Evolutionary conservation across 1,140 invertebrate species (phyloP).

Genomic region (Protaetia brevitarsis): DNA sequence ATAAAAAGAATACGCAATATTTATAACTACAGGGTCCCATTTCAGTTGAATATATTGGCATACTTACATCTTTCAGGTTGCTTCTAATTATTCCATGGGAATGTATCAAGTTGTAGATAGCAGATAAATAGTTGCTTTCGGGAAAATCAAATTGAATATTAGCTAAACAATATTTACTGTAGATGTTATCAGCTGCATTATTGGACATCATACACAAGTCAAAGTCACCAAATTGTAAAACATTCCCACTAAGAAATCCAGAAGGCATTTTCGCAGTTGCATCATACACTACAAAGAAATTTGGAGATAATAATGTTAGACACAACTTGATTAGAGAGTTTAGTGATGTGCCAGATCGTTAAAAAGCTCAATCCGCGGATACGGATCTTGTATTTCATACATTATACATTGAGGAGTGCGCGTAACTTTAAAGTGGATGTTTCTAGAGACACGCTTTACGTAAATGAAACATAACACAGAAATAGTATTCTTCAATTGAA

Average conservation of each 20-base stretch:
- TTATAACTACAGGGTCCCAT: no score
- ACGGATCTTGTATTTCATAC: no score
- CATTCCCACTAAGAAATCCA: conserved; percentile 60
- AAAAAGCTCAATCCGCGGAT: no score
- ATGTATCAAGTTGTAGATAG: conserved; percentile 55
- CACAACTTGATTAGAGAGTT: no score
- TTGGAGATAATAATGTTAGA: no score
- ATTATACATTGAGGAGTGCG: no score
- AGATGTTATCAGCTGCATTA: conserved; percentile 42
- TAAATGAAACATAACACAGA: no score
- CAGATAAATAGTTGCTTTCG: conserved; percentile 45
- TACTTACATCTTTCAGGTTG: conserved; percentile 60
- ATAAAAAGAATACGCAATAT: no score
- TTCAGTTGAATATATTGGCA: background rate
- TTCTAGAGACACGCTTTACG: no score
- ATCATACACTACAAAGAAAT: conserved; percentile 65
- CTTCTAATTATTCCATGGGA: conserved; percentile 59
- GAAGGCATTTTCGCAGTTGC: conserved; percentile 60
- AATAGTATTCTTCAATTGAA: no score
- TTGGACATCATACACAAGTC: conserved; percentile 56
- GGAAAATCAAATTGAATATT: conserved; percentile 53
- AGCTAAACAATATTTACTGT: conserved; percentile 60
- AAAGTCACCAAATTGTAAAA: conserved; percentile 63
- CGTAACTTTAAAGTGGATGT: no score
- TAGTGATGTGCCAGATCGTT: no score